phyloP scores from a whole-genome alignment of 1,140 invertebrate genomes.

The Mycetomoellerius zeteki region DNA sequence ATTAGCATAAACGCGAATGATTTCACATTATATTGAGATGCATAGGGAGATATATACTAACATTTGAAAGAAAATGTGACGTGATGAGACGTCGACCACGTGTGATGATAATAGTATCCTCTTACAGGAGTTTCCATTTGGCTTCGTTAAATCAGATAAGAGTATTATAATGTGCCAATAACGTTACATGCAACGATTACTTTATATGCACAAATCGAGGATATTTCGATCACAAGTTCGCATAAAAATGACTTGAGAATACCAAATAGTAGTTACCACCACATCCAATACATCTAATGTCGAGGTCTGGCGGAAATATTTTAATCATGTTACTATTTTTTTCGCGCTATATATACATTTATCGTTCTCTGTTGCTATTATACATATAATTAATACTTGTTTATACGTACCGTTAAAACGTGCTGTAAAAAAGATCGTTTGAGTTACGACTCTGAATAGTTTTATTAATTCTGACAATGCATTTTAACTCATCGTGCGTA shows the following conservation, averaged over 20 bases:
- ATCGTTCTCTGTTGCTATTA: neutral
- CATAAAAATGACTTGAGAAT: slow-evolving; percentile 26
- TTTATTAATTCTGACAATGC: slow-evolving; percentile 18
- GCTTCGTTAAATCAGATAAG: slow-evolving; percentile 21
- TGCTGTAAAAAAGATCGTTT: neutral
- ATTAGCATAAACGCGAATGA: slow-evolving; percentile 64
- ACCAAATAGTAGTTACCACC: slow-evolving; percentile 60
- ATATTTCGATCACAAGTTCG: neutral
- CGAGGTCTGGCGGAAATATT: slow-evolving; percentile 9
- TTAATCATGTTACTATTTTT: slow-evolving; percentile 44
- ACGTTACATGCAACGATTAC: slow-evolving; percentile 15
- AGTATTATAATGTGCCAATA: slow-evolving; percentile 58
- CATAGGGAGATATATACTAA: neutral
- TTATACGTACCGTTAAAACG: neutral
- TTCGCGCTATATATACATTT: slow-evolving; percentile 16
- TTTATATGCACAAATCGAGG: slow-evolving; percentile 24
- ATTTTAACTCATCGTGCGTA: slow-evolving; percentile 9
- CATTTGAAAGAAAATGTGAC: neutral
- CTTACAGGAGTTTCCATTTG: slow-evolving; percentile 9
- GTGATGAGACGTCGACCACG: neutral
- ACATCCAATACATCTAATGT: neutral
- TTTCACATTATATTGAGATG: neutral
- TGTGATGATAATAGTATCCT: neutral
- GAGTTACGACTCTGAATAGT: neutral
- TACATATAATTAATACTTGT: slow-evolving; percentile 8